Evolutionary conservation across 2,113 vertebrate genomes (phyloP), one percentile per base, ranked within the genome.

Genomic region (Gambusia affinis): DNA sequence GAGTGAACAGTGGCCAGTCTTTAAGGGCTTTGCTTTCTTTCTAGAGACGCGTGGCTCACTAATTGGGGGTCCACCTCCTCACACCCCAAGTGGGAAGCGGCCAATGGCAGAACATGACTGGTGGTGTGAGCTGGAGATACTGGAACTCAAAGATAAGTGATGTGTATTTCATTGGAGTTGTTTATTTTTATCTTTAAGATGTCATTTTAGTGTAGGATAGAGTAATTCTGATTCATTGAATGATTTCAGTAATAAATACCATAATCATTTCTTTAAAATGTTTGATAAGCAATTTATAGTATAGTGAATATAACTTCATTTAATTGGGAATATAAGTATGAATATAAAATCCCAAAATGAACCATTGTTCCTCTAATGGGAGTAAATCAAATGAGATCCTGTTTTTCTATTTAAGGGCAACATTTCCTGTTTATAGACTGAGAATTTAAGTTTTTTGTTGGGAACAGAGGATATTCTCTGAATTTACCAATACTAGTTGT

Each of bases 1-100:
- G 87, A 39, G 57, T 19, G 75, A 66, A 87, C 83, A 87, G 85
- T 84, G 91, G 85, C 76, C 83, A 80, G 83, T 77, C 51, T 86
- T 93, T 87, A 91, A 89, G 83, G 84, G 89, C 88, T 92, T 80
- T 71, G 91, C 87, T 87, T 88, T 88, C 86, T 89, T 83, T 78
- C 72, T 42, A 44, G 76, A 79, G 83, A 79, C 89, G 3, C 84
- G 90, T 91, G 90, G 87, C 89, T 92, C 42, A 0, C 90, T 93
- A 93, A 93, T 93, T 94, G 88, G 91, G 76, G 84, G 71, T 60
- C 80, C 81, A 80, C 85, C 80, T 88, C 79, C 78, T 42, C 10
- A 77, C 67, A 74, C 31, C 72, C 83, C 57, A 66, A 87, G 85
- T 82, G 83, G 57, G 57, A 84, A 75, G 86, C 76, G 67, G 79